Evolutionary conservation across 2,888 invertebrate species (phyloP).

Genomic region (Coecobrya sp.): DNA sequence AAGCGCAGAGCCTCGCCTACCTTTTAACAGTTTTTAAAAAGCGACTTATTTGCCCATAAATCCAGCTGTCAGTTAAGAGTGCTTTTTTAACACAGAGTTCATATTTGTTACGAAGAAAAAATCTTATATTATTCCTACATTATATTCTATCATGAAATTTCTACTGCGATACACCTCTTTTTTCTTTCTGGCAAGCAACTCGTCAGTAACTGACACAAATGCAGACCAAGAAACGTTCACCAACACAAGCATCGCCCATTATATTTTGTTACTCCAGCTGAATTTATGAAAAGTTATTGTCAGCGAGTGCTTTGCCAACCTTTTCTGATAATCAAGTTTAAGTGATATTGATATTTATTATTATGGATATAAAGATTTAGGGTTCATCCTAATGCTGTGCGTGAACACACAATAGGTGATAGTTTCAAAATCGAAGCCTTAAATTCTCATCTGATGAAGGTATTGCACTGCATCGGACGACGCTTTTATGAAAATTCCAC

Average conservation of each 20-base stretch:
- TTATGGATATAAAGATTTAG: constrained; percentile 32
- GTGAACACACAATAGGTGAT: not conserved
- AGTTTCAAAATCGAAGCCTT: constrained; percentile 17
- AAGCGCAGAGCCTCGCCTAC: constrained; percentile 73
- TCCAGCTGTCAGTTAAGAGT: constrained; percentile 70
- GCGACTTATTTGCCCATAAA: constrained; percentile 70
- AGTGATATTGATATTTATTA: constrained; percentile 18
- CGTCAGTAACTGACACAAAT: not conserved
- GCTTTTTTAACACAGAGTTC: constrained; percentile 24
- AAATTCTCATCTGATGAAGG: not conserved
- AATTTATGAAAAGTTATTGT: constrained; percentile 58
- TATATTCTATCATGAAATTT: constrained; percentile 31
- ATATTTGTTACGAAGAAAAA: constrained; percentile 42
- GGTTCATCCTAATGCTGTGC: not conserved
- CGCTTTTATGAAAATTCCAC: not conserved
- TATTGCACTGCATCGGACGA: not conserved
- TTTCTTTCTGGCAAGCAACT: constrained; percentile 1
- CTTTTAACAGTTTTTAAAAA: constrained; percentile 75
- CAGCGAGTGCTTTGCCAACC: constrained; percentile 61
- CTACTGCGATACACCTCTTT: constrained; percentile 28
- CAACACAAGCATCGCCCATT: not conserved
- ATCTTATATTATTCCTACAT: constrained; percentile 29
- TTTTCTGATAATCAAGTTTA: constrained; percentile 30
- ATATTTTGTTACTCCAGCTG: constrained; percentile 62
- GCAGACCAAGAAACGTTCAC: constrained; percentile 24